Evolutionary conservation across 2,797 vertebrate genomes (phyloP), one percentile per base, ranked within the genome.

Genomic region (Protonibea diacanthus): DNA sequence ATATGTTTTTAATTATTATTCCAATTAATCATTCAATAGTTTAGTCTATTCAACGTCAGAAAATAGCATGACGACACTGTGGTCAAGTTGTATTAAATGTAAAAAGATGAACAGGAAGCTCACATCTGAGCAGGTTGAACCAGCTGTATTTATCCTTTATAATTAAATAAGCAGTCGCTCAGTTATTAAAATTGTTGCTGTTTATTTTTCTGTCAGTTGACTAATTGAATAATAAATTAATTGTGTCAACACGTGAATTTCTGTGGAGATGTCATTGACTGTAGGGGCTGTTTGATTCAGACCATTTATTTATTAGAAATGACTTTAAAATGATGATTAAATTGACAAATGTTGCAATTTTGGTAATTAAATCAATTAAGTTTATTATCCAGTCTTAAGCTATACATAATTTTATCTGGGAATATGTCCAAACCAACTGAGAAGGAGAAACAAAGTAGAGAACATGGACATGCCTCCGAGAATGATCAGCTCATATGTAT

Each of bases 401-500:
- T 64, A 38, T 38, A 38, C 9, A 18, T 48, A 10, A 51, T 66
- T 51, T 58, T 45, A 10, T 5, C 20, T 18, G 5, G 13, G 2
- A 58, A 17, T 21, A 20, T 7, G 11, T 58, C 49, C 23, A 44
- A 23, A 51, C n/a, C 23, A 47, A 7, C 33, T 21, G 8, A 18
- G 49, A 8, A 12, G 20, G 4, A 74, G 29, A 60, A 45, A n/a
- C 42, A 52, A 23, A 63, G 59, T 0, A 17, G 45, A 52, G 27
- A 51, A 68, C 27, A 23, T 23, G 57, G 21, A 27, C 21, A 25
- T 7, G 40, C 15, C 62, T 60, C 5, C 6, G 49, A 68, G 42
- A 20, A 20, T 45, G 3, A 77, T 56, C 47, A 42, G 20, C 45
- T 76, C 27, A 38, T 33, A 45, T 59, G 56, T 42, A 23, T 59